phyloP scores from a whole-genome alignment of 2,113 vertebrate genomes.

The Procapra przewalskii region DNA sequence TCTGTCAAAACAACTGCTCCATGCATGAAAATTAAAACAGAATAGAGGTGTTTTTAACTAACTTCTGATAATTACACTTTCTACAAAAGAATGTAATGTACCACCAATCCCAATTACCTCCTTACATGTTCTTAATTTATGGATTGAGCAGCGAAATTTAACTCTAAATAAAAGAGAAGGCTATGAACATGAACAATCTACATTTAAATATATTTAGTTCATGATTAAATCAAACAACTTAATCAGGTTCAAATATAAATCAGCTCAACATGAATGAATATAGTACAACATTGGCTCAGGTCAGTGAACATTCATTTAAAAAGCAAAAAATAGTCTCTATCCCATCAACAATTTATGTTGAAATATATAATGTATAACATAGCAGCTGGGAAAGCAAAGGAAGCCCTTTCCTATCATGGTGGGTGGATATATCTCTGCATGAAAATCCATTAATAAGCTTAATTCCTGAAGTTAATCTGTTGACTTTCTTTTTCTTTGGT shows the following conservation, averaged over 20 bases:
- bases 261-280: slow-evolving; percentile 62
- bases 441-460: slow-evolving; percentile 72
- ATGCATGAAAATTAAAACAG: slow-evolving; percentile 80
- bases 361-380: slow-evolving; percentile 75
- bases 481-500: slow-evolving; percentile 60
- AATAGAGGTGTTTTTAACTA: slow-evolving; percentile 79
- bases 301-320: slow-evolving; percentile 55
- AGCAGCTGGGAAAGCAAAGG: slow-evolving; percentile 85
- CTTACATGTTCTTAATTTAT: slow-evolving; percentile 55
- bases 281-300: slow-evolving; percentile 54
- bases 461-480: slow-evolving; percentile 74
- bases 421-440: slow-evolving; percentile 67
- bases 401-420: slow-evolving; percentile 69
- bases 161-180: slow-evolving; percentile 60
- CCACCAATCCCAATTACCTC: slow-evolving; percentile 51
- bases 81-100: slow-evolving; percentile 74
- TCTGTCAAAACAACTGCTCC: slow-evolving; percentile 88
- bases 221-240: slow-evolving; percentile 70
- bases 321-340: slow-evolving; percentile 54
- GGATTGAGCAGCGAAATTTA: slow-evolving; percentile 56
- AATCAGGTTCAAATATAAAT: slow-evolving; percentile 64
- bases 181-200: slow-evolving; percentile 38
- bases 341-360: slow-evolving; percentile 53
- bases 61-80: slow-evolving; percentile 77
- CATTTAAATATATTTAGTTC: slow-evolving; percentile 39